Percentiles rank a stretch among this genome's conserved stretches.
Evolutionary conservation across 2,888 invertebrate species (phyloP).

Genomic region (Tipula unca): DNA sequence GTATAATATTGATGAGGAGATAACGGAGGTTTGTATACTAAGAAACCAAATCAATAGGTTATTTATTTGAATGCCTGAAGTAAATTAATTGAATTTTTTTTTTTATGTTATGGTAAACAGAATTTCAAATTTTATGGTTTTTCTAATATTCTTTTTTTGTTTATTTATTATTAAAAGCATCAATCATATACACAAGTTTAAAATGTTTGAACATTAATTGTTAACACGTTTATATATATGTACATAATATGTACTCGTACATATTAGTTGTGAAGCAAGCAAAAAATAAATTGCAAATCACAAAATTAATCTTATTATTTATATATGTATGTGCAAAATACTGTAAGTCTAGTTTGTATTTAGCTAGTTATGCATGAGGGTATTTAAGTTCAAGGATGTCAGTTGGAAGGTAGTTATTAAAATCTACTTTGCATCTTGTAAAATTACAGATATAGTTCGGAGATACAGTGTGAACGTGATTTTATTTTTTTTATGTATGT

Average conservation of each 20-base stretch:
- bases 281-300: constrained; percentile 9
- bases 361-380: not conserved
- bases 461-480: not conserved
- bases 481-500: not conserved
- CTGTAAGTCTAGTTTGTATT: not conserved
- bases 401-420: not conserved
- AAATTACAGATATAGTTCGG: no score
- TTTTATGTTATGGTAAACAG: not conserved
- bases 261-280: not conserved
- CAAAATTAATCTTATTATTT: not conserved
- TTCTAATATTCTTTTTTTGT: not conserved
- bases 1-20: no score
- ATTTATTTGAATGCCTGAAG: not conserved
- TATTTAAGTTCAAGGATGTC: not conserved
- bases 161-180: not conserved
- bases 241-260: no score
- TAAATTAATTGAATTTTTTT: not conserved
- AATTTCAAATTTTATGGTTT: not conserved
- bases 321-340: not conserved
- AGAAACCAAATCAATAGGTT: not conserved
- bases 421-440: not conserved
- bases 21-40: no score
- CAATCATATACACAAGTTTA: not conserved
- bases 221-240: not conserved
- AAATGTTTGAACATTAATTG: not conserved